Conservation (phyloP, 2,888 invertebrate species). For the Apamea crenata region DNA sequence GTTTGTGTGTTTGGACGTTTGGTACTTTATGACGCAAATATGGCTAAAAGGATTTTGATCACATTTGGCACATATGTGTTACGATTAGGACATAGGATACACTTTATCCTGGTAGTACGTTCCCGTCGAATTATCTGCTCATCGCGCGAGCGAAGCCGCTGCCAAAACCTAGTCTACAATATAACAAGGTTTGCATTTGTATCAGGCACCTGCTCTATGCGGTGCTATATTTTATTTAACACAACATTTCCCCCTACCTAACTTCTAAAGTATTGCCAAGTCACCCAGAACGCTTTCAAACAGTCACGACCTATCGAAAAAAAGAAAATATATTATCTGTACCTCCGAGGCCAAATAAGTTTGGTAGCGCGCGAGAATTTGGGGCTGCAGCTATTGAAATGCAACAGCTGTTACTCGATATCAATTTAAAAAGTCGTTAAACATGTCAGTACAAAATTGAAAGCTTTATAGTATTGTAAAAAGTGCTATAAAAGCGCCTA, state of each 20-base stretch:
- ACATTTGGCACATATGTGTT: background rate
- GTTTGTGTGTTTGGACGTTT: too few relatives aligned
- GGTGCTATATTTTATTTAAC: conserved; percentile 7
- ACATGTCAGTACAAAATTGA: conserved; percentile 49
- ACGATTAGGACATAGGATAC: background rate
- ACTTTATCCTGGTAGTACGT: background rate
- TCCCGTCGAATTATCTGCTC: background rate
- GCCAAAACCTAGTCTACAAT: background rate
- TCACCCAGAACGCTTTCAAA: conserved; percentile 43
- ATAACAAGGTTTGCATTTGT: conserved; percentile 1
- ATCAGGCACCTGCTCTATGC: background rate
- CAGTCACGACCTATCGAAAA: conserved; percentile 41
- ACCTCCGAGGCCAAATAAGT: conserved; percentile 45
- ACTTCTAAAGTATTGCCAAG: conserved; percentile 45
- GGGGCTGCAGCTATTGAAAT: conserved; percentile 49
- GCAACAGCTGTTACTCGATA: conserved; percentile 58
- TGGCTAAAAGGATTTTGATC: background rate
- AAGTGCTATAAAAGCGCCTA: conserved; percentile 19
- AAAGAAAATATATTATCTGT: conserved; percentile 47
- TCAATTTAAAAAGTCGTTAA: conserved; percentile 59
- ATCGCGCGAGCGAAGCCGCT: background rate
- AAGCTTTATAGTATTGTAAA: conserved; percentile 30
- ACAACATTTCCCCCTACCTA: conserved; percentile 24
- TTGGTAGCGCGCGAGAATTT: conserved; percentile 37
- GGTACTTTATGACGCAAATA: too few relatives aligned